These are phyloP conservation scores for Spheniscus humboldti DNA, from an alignment of 2,797 vertebrate genomes.

Conservation along the genomic window DNA sequence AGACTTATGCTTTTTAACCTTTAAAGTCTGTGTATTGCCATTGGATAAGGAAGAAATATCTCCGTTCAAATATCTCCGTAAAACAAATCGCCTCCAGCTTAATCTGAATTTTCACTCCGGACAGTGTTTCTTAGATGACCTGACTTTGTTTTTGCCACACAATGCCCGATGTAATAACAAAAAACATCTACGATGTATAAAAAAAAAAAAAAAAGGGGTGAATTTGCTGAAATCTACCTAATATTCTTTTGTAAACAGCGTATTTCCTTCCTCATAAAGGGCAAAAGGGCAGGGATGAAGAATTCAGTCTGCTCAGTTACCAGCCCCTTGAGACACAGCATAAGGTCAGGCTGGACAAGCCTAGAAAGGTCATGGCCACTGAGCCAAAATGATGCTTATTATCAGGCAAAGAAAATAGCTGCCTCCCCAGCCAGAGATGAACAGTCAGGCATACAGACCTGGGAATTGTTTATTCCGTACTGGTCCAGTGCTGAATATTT, in stretches of 20 bases:
- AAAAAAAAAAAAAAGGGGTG: neutral
- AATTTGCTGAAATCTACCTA: neutral
- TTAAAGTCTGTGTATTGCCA: neutral
- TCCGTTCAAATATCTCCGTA: neutral
- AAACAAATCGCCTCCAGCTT: neutral
- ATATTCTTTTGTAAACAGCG: neutral
- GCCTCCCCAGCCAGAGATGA: neutral
- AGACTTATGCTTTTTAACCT: neutral
- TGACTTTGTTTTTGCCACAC: neutral
- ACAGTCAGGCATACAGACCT: neutral
- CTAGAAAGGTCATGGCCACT: neutral
- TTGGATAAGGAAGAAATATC: neutral
- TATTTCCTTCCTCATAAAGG: neutral
- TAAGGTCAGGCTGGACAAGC: neutral
- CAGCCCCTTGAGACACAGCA: neutral
- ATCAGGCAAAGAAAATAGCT: neutral
- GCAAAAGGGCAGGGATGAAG: neutral
- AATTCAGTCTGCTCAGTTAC: neutral
- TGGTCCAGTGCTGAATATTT: neutral
- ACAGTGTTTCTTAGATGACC: neutral
- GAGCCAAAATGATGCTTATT: neutral
- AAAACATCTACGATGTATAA: neutral
- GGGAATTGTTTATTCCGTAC: neutral
- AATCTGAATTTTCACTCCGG: neutral
- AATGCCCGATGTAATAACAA: neutral